These are phyloP conservation scores for Piscicola geometra DNA, from an alignment of 2,888 invertebrate species.

Conservation along the genomic window DNA sequence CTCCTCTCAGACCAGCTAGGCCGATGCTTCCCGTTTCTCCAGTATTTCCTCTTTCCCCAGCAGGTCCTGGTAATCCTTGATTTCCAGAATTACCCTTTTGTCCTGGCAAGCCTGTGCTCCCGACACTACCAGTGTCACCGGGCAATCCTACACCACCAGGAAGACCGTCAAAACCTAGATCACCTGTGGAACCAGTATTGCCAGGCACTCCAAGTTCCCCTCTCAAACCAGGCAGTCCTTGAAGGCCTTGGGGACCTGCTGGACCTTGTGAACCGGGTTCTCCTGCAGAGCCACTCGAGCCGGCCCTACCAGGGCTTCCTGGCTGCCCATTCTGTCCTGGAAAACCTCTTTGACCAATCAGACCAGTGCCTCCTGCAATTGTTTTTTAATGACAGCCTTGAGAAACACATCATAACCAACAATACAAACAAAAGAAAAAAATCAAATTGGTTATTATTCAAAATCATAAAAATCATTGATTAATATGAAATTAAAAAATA, in stretches of 20 bases:
- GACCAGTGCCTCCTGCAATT: conserved; percentile 32
- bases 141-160: conserved; percentile 81
- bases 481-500: no score
- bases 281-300: background rate
- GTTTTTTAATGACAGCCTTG: no score
- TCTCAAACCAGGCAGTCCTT: conserved; percentile 36
- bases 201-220: conserved; percentile 24
- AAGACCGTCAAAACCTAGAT: conserved; percentile 60
- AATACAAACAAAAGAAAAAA: no score
- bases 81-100: conserved; percentile 16
- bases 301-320: conserved; percentile 1
- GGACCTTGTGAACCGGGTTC: conserved; percentile 20
- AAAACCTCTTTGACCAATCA: background rate
- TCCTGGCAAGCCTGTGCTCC: conserved; percentile 39
- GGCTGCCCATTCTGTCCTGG: conserved; percentile 6
- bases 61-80: conserved; percentile 27
- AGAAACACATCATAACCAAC: no score
- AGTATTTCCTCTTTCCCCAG: conserved; percentile 26
- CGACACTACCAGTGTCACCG: conserved; percentile 61
- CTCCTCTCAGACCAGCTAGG: conserved; percentile 32
- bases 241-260: conserved; percentile 32
- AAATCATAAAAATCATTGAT: no score
- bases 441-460: no score
- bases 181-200: background rate
- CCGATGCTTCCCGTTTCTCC: conserved; percentile 34